These are phyloP conservation scores for Agrypnia vestita DNA, from an alignment of 1,140 invertebrate genomes.

Conservation along the genomic window DNA sequence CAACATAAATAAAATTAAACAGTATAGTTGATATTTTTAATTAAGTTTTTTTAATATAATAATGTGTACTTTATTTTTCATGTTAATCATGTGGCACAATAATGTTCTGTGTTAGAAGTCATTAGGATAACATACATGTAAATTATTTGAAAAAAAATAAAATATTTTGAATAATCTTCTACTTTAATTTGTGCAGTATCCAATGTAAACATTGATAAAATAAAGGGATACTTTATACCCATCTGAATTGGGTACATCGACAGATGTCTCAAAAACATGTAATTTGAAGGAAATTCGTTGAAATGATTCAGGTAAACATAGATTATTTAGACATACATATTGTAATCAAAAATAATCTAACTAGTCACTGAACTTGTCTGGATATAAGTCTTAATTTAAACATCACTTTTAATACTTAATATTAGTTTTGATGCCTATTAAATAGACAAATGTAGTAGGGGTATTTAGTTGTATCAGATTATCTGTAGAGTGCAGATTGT, in stretches of 20 bases:
- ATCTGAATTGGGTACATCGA: no score
- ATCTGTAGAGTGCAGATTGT: not conserved
- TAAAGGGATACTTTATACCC: no score
- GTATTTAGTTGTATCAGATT: not conserved
- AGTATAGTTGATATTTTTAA: not conserved
- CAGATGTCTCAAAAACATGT: no score
- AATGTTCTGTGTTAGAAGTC: conserved; percentile 1
- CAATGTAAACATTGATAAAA: no score
- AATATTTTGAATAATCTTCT: not conserved
- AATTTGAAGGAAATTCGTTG: not conserved
- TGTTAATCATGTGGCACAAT: not conserved
- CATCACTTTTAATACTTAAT: conserved; percentile 40
- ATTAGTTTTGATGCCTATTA: conserved; percentile 32
- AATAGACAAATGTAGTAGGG: conserved; percentile 18
- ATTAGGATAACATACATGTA: not conserved
- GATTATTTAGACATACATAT: conserved; percentile 20
- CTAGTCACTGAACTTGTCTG: conserved; percentile 57
- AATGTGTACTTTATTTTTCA: not conserved
- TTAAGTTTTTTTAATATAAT: not conserved
- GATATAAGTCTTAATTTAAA: conserved; percentile 49
- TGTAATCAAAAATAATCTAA: conserved; percentile 48
- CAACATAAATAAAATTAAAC: no score
- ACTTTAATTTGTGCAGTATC: no score
- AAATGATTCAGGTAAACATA: conserved; percentile 17
- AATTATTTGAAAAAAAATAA: not conserved